Evolutionary conservation across 1,140 invertebrate genomes (phyloP).

Genomic region (Temnothorax nylanderi): DNA sequence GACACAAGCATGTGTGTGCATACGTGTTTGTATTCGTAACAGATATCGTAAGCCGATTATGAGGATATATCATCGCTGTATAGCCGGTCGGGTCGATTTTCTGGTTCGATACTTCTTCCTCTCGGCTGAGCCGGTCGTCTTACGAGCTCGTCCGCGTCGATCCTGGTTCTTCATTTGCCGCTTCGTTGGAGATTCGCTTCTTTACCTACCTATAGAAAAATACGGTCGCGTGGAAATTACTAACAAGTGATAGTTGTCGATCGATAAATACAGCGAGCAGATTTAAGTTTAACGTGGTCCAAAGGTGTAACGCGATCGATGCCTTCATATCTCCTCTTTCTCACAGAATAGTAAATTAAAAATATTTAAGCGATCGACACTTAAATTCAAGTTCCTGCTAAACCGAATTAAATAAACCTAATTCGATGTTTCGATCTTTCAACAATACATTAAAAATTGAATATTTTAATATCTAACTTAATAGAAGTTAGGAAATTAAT

Average conservation of each 20-base stretch:
- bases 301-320: not conserved
- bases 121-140: constrained; percentile 32
- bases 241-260: constrained; percentile 13
- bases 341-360: not conserved
- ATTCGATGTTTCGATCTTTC: not conserved
- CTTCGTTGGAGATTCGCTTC: constrained; percentile 43
- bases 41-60: constrained; percentile 42
- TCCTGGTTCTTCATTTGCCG: constrained; percentile 55
- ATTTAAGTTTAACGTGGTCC: constrained; percentile 6
- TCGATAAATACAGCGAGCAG: constrained; percentile 6
- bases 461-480: not conserved
- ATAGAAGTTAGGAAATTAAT: not conserved
- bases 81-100: constrained; percentile 35
- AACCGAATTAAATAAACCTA: not conserved
- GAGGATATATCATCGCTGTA: constrained; percentile 45
- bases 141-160: constrained; percentile 18
- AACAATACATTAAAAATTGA: not conserved
- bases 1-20: not conserved
- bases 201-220: constrained; percentile 9
- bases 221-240: constrained; percentile 36
- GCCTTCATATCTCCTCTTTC: not conserved
- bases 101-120: constrained; percentile 54
- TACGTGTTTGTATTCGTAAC: not conserved
- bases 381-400: not conserved
- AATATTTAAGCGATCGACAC: not conserved